Base-by-base conservation (phyloP, 2,113 vertebrate genomes). In the Zootoca vivipara region DNA sequence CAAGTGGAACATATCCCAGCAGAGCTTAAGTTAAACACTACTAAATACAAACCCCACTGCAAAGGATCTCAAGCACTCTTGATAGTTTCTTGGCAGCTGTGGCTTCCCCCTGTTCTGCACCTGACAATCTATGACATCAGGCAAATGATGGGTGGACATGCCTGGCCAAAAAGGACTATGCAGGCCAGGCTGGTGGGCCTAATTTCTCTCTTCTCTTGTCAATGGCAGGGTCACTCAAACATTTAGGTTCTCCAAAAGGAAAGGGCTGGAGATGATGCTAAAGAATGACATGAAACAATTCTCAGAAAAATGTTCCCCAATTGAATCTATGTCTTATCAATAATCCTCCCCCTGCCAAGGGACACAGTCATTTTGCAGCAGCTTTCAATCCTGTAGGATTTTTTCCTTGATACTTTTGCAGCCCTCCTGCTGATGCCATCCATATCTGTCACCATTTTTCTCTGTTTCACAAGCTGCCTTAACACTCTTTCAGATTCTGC, bases 401-500 rank as follows among this genome's bases (percentile, higher is more conserved):
- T 85, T 88, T 9, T 20, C 81, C 87, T 77, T 90, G 52, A 73
- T 85, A 80, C 1, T 26, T 65, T 62, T 67, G 91, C 52, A 75
- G 56, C 13, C 2, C 7, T 64, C n/a, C 52, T 78, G 28, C 40
- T 88, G 62, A 86, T 89, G 40, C 82, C 9, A 46, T 64, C 67
- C 30, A 26, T 78, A 88, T 26, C 85, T 0, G 0, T 83, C 74
- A 64, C 10, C 22, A 18, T 87, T 89, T 87, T 80, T 28, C 64
- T 7, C 9, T 64, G 67, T 81, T 85, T 78, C 82, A 69, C 86
- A 87, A 85, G 7, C 67, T 74, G 3, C 18, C 46, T 40, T 65
- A 58, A 42, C 2, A 20, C 7, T 38, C 7, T 38, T 8, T 67
- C 22, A 73, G 38, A n/a, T 77, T 24, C 67, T 88, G 38, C 30